Evolutionary conservation across 35 echinoderm and acorn worm species (phyloP), one percentile per base, ranked within the genome.

Genomic region (Ptychodera flava): DNA sequence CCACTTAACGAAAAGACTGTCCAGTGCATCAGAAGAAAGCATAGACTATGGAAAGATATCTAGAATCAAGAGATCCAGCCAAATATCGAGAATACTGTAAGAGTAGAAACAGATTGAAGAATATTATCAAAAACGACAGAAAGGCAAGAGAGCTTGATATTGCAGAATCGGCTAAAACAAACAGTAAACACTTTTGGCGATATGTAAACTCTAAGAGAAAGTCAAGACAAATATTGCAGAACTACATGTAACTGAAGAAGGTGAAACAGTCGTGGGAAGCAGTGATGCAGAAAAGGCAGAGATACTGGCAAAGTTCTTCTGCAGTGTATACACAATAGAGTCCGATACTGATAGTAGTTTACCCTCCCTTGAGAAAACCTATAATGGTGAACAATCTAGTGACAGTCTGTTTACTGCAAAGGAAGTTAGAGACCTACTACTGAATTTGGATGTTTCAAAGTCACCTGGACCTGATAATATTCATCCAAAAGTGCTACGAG

Each of bases 281-380:
- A 79, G 64, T 31, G 89, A 90, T 86, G 32, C 35, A 78, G 89
- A 86, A 27, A 90, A 90, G 36, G 89, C 89, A 30, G 83, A 85
- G 77, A 36, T 45, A 31, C 64, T 85, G 77, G 78, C 83, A 15
- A 28, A 34, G 15, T 90, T 90, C 31, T 90, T 90, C 14, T 16
- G 37, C 22, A 90, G 77, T 80, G 83, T 90, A 10, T 90, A 85
- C 38, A 90, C 89, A 79, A 80, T 15, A 14, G 77, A 81, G 78
- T n/a, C n/a, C n/a, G 34, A 88, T 81, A n/a, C 81, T 15, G 77
- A 12, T 77, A 35, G 36, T 28, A 38, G 37, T n/a, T 79, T 79
- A 33, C 32, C 28, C 29, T 33, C 32, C 0, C 16, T 80, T 81
- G 34, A 30, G 33, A 87, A 36, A 33, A 34, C 80, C 16, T 34